Percentiles rank a stretch among this genome's conserved stretches.
These are phyloP conservation scores for Troides oblongomaculatus DNA, from an alignment of 2,888 invertebrate genomes.

Conservation along the genomic window DNA sequence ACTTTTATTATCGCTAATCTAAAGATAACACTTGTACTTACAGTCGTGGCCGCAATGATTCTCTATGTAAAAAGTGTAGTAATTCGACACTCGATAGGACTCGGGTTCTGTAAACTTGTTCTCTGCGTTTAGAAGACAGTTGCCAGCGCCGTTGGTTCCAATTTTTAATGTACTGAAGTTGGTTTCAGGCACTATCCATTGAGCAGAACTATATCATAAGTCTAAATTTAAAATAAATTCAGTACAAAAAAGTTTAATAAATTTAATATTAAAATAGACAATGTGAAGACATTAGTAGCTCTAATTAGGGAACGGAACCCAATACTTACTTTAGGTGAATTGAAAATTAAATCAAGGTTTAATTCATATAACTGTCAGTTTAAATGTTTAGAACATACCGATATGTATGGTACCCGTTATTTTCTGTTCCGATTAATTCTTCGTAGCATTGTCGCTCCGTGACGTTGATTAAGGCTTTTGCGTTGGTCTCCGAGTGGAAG, in stretches of 20 bases:
- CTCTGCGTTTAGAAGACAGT: conserved; percentile 85
- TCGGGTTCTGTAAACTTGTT: conserved; percentile 88
- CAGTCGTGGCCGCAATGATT: conserved; percentile 87
- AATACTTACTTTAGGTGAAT: neutral
- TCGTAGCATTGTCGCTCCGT: conserved; percentile 85
- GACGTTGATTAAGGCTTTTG: conserved; percentile 79
- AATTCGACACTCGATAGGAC: conserved; percentile 87
- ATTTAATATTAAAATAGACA: too few relatives aligned
- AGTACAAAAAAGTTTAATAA: neutral
- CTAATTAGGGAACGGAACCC: too few relatives aligned
- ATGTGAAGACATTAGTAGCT: too few relatives aligned
- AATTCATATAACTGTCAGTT: neutral
- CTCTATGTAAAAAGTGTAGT: conserved; percentile 90
- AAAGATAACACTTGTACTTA: conserved; percentile 51
- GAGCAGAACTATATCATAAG: conserved; percentile 58
- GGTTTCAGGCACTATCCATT: conserved; percentile 60
- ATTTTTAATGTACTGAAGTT: conserved; percentile 56
- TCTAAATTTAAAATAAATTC: neutral
- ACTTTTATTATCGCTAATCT: neutral
- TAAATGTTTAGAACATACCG: neutral
- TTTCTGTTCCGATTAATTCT: conserved; percentile 48
- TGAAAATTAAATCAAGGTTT: neutral
- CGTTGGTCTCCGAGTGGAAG: conserved; percentile 83
- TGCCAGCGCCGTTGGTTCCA: conserved; percentile 68
- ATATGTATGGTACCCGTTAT: neutral